Base-by-base conservation (phyloP, 2,113 vertebrate genomes). In the Neoarius graeffei region DNA sequence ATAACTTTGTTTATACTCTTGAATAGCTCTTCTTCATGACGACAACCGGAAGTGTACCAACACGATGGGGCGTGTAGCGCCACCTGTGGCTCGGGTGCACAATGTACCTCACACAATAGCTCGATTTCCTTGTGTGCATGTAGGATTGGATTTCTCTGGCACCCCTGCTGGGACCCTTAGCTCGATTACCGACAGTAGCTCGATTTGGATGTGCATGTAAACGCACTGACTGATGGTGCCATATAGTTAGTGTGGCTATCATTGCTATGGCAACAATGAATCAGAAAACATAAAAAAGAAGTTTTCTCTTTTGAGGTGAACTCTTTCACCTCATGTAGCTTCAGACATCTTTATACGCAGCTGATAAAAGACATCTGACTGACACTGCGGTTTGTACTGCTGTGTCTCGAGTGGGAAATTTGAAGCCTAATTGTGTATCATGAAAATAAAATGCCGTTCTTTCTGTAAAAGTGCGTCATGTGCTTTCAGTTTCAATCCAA, bases 241-340 rank as follows among this genome's bases (percentile, higher is more conserved):
- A 5, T 4, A 42, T 74, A 23, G 42, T 74, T 23, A 23, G 15
- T 50, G 4, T 74, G 35, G 19, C 71, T 48, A 11, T 25, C 7
- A 23, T 77, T 77, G 74, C 50, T 3, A 54, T 77, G 74, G 74
- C 74, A 52, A 52, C 71, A 74, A 74, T 3, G 35, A 19, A 74
- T 74, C 71, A 42, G 23, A 15, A 77, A n/a, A 52, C 74, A 13
- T 77, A 77, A 54, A n/a, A 42, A 50, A 77, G 74, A 77, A 77
- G 48, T 77, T 52, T 77, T 54, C 10, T 23, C 35, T 74, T 74
- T 42, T 10, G 71, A 23, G 48, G 74, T 48, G 23, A 52, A 7
- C 11, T 8, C 54, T 52, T 54, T 76, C 73, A 52, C 48, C 42
- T 76, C 4, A 6, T 13, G 30, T 10, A 25, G 20, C 73, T 52